Conservation (phyloP, 1,140 invertebrate species). For the Megathymus violae region DNA sequence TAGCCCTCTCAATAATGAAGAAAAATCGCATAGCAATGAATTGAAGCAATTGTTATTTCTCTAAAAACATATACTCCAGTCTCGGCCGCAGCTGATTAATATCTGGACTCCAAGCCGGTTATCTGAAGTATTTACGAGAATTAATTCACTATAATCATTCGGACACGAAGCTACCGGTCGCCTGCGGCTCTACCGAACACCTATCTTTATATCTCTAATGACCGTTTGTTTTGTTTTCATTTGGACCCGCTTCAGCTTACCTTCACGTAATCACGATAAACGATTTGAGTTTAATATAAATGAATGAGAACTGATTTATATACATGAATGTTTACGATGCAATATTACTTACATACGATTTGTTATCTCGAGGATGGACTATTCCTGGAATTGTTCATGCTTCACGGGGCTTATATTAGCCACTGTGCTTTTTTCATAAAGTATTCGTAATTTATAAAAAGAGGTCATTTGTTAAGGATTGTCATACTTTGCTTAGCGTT, state of each 20-base stretch:
- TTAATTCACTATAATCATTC: conserved; percentile 56
- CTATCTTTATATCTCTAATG: conserved; percentile 51
- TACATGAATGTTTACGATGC: background rate
- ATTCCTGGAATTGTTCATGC: no score
- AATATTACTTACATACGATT: no score
- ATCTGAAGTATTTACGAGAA: conserved; percentile 54
- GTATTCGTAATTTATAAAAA: no score
- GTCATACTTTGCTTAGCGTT: no score
- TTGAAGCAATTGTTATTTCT: conserved; percentile 22
- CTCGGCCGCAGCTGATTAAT: conserved; percentile 23
- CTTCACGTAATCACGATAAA: background rate
- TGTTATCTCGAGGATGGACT: no score
- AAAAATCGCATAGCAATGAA: background rate
- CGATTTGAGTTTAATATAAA: background rate
- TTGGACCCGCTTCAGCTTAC: background rate
- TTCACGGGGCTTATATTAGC: no score
- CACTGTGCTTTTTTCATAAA: no score
- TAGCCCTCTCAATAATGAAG: no score
- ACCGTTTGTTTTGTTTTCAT: conserved; percentile 49
- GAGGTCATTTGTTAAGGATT: no score
- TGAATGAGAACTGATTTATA: background rate
- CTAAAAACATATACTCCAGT: conserved; percentile 18
- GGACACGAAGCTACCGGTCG: conserved; percentile 40
- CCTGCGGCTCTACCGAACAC: conserved; percentile 41
- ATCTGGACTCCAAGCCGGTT: conserved; percentile 36